Conservation (phyloP, 2,113 vertebrate genomes). For the Bubalus kerabau region DNA sequence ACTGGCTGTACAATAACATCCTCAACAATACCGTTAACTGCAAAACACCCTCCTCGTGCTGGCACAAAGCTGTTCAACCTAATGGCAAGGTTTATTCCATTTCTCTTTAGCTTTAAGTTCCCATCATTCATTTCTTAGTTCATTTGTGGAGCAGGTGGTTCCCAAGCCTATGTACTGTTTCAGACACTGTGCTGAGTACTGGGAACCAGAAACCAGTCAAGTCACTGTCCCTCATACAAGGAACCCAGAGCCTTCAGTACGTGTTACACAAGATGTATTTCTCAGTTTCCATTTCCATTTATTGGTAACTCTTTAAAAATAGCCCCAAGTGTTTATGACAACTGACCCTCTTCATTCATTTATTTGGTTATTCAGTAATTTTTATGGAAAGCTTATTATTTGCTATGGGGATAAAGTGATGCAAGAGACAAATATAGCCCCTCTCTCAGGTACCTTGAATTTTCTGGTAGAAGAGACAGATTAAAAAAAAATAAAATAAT, state of each 20-base stretch:
- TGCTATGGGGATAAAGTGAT: neutral
- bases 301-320: neutral
- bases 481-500: neutral
- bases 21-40: conserved; percentile 31
- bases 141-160: neutral
- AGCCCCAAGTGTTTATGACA: neutral
- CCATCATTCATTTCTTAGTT: neutral
- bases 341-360: neutral
- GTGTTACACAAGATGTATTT: neutral
- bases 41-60: neutral
- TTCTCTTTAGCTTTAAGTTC: neutral
- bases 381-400: neutral
- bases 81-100: neutral
- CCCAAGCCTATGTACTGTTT: neutral
- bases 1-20: neutral
- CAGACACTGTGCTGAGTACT: neutral
- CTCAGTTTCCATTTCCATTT: neutral
- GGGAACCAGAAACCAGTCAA: neutral
- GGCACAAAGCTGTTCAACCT: neutral
- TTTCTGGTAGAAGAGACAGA: neutral
- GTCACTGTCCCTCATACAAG: neutral
- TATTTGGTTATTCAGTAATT: neutral
- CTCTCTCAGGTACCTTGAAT: neutral
- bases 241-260: neutral
- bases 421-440: neutral